These are phyloP conservation scores for Spea hammondii DNA, from an alignment of 2,797 vertebrate species.

Conservation along the genomic window DNA sequence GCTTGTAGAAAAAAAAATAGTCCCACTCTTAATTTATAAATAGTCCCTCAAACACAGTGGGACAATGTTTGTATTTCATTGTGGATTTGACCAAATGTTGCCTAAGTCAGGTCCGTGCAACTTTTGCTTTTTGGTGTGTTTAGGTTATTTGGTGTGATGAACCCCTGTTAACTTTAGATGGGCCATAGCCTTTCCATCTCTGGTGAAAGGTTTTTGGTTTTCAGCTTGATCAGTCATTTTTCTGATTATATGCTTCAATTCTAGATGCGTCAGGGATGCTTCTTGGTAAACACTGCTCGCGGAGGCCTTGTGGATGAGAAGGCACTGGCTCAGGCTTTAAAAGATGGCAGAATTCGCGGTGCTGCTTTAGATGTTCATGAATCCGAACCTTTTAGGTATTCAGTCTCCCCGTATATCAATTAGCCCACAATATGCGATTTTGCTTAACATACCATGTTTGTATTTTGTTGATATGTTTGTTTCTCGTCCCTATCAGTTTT, in stretches of 20 bases:
- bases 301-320: conserved; percentile 86
- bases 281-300: conserved; percentile 85
- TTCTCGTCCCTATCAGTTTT: conserved; percentile 68
- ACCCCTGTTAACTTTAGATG: background rate
- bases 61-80: no score
- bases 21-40: no score
- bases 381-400: conserved; percentile 85
- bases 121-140: no score
- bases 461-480: background rate
- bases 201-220: background rate
- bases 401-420: background rate
- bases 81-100: no score
- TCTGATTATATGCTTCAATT: background rate
- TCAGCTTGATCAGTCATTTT: no score
- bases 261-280: conserved; percentile 88
- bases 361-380: conserved; percentile 85
- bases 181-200: background rate
- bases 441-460: background rate
- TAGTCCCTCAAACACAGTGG: no score
- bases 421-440: no score
- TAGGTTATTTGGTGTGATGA: no score
- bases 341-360: conserved; percentile 86
- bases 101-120: no score
- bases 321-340: conserved; percentile 84
- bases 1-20: no score